Percentiles rank a stretch among this genome's conserved stretches.
Evolutionary conservation across 1,140 invertebrate species (phyloP).

Genomic region (Tetragnatha versicolor): DNA sequence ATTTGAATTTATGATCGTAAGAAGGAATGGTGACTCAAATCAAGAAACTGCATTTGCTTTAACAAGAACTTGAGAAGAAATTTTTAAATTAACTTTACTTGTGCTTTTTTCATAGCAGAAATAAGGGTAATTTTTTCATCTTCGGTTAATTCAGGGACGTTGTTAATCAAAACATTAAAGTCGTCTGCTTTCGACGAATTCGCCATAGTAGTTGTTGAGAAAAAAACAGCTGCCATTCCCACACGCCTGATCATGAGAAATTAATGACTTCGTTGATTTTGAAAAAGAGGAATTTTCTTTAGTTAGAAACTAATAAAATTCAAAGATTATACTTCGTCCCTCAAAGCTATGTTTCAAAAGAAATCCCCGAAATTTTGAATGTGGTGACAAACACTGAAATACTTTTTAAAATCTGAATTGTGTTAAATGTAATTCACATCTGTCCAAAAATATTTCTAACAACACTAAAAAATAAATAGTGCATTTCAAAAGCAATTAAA

Average conservation of each 20-base stretch:
- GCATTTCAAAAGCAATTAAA: no score
- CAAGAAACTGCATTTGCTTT: not conserved
- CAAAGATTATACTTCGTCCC: no score
- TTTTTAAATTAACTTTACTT: constrained; percentile 34
- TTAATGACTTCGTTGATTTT: no score
- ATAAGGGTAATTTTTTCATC: constrained; percentile 51
- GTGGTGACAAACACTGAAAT: no score
- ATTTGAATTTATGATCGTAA: not conserved
- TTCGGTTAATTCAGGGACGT: constrained; percentile 52
- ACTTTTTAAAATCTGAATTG: no score
- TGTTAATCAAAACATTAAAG: constrained; percentile 45
- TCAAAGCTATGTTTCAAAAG: no score
- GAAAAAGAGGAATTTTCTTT: no score
- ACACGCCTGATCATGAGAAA: not conserved
- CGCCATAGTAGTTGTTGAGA: constrained; percentile 34
- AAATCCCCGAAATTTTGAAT: no score
- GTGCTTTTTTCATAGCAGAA: constrained; percentile 47
- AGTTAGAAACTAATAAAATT: no score
- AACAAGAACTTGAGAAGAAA: not conserved
- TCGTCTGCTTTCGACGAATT: constrained; percentile 47
- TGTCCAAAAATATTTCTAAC: no score
- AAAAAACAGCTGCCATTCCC: constrained; percentile 25
- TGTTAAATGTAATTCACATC: no score
- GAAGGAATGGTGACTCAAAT: not conserved
- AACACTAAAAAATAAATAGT: no score